Evolutionary conservation across 2,113 vertebrate genomes (phyloP), one percentile per base, ranked within the genome.

Genomic region (Hirundichthys speculiger): DNA sequence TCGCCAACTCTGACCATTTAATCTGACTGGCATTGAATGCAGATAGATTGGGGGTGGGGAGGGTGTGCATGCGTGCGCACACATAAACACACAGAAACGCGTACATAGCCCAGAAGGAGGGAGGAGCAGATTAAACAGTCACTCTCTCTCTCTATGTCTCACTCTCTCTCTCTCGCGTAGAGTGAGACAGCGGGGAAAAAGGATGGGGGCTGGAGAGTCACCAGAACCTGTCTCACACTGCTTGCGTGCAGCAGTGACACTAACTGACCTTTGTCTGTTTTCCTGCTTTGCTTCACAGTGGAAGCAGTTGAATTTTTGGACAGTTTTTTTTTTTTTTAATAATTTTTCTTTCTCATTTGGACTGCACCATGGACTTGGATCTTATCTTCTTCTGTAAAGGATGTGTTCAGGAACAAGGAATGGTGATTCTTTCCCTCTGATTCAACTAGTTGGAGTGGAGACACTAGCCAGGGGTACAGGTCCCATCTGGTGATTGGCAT

Each of bases 1-100:
- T 90, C 88, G 53, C 69, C 50, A 85, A 82, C 84, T 81, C 79
- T 75, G 88, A 91, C 84, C 77, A 75, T 93, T 86, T 92, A 90
- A 90, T 92, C 88, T 89, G 84, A 77, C 74, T 34, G 78, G 48
- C 69, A 74, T 10, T 83, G 85, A 84, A 76, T 69, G 80, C 63
- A 69, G 82, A 82, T 79, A 77, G 77, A 82, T 70, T 69, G 84
- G 77, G 79, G 87, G 77, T 65, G 62, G 81, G 75, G 74, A 70
- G 65, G 25, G 25, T 18, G 53, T 54, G 59, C 38, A 43, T 46
- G 46, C 21, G 61, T 51, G 53, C 25, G 54, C 48, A 65, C 43
- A 59, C 48, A 41, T 59, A n/a, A n/a, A 64, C 55, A 72, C 25
- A 27, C 25, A 27, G 3, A 27, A 9, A 34, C 6, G 30, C 30